These are phyloP conservation scores for Tiliacea aurago DNA, from an alignment of 2,888 invertebrate species.

Conservation along the genomic window DNA sequence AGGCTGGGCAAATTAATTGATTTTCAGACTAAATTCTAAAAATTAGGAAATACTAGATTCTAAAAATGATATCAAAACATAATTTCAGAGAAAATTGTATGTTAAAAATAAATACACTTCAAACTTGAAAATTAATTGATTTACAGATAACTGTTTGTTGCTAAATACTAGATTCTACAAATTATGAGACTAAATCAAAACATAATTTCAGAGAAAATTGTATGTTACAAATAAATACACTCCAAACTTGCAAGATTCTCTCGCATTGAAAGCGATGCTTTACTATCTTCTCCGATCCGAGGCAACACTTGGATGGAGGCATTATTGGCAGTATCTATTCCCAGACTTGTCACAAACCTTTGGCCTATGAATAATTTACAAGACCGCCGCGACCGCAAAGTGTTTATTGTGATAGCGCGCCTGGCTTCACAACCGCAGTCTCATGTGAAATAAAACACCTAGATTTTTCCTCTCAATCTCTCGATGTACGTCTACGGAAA, in stretches of 20 bases:
- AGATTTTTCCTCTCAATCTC: constrained; percentile 88
- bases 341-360: constrained; percentile 80
- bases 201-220: not conserved
- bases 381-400: constrained; percentile 80
- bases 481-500: constrained; percentile 76
- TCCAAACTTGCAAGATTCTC: not conserved
- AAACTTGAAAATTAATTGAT: not conserved
- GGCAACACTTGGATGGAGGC: constrained; percentile 53
- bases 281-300: constrained; percentile 35
- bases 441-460: constrained; percentile 88
- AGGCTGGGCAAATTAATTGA: no score
- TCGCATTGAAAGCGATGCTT: constrained; percentile 29
- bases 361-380: constrained; percentile 85
- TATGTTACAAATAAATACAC: constrained; percentile 34
- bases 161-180: not conserved
- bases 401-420: constrained; percentile 87
- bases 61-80: not conserved
- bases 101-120: constrained; percentile 36
- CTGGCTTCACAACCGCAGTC: constrained; percentile 83
- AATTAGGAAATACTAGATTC: no score
- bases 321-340: constrained; percentile 77
- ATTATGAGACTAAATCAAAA: not conserved
- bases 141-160: not conserved
- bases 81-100: not conserved
- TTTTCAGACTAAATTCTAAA: no score